Percentiles rank a stretch among this genome's conserved stretches.
Evolutionary conservation across 1,140 invertebrate species (phyloP).

Genomic region (Aphelenchoides besseyi): DNA sequence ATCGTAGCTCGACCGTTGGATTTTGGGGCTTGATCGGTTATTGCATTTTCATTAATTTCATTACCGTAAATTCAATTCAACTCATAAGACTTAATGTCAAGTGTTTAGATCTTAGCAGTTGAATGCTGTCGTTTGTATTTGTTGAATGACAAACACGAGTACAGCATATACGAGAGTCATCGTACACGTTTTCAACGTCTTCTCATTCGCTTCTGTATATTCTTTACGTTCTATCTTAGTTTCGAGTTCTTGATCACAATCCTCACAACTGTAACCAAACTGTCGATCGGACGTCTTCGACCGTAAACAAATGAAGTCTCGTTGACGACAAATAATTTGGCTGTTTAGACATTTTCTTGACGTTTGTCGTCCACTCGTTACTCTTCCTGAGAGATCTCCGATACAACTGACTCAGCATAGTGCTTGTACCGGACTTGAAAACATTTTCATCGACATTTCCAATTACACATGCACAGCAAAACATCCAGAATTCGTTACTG

Average conservation of each 20-base stretch:
- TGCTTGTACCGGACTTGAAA: background rate
- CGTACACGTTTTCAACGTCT: background rate
- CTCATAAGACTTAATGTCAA: too few species aligned
- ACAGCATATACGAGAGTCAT: background rate
- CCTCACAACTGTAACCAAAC: constrained; percentile 68
- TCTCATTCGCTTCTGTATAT: background rate
- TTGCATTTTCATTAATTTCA: background rate
- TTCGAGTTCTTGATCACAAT: background rate
- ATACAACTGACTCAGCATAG: background rate
- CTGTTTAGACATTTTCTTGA: constrained; percentile 71
- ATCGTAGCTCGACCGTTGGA: background rate
- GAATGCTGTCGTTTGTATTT: background rate
- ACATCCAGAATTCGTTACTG: background rate
- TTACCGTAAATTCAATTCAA: background rate
- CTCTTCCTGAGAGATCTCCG: background rate
- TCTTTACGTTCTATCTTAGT: background rate
- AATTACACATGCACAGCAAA: constrained; percentile 24
- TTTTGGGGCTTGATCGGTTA: background rate
- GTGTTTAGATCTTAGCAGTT: background rate
- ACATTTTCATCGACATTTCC: constrained; percentile 8
- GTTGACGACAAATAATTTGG: background rate
- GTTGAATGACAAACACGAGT: background rate
- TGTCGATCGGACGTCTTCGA: constrained; percentile 79
- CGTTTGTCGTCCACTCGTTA: constrained; percentile 65
- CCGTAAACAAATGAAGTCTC: constrained; percentile 67